A percentile compares a stretch with the other conserved stretches of the same genome.
Evolutionary conservation across 1,140 invertebrate genomes (phyloP).

Genomic region (Chrysoperla carnea): DNA sequence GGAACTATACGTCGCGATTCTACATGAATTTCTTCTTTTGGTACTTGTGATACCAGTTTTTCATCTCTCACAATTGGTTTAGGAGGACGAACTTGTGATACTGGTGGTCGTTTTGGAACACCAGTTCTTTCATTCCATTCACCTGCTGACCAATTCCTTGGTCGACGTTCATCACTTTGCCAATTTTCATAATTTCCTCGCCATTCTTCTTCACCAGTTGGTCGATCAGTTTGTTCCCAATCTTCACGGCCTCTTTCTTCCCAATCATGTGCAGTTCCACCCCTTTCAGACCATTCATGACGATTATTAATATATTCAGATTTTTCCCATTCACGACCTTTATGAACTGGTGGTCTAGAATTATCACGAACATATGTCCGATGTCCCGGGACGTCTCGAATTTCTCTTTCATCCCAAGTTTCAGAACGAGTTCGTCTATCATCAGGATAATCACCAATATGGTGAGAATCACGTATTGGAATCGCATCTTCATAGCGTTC

Average conservation of each 20-base stretch:
- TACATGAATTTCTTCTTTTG: not conserved
- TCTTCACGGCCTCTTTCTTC: conserved; percentile 10
- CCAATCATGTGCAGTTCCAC: conserved; percentile 15
- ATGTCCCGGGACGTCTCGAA: conserved; percentile 4
- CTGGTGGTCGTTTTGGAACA: not conserved
- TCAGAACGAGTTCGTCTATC: conserved; percentile 14
- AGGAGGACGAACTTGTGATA: not conserved
- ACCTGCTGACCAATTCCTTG: conserved; percentile 9
- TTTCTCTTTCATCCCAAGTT: conserved; percentile 14
- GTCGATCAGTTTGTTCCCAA: conserved; percentile 6
- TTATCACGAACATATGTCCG: conserved; percentile 12
- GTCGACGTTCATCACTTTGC: conserved; percentile 13
- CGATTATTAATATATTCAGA: conserved; percentile 10
- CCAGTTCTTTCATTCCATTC: conserved; percentile 12
- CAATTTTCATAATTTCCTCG: conserved; percentile 18
- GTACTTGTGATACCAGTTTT: not conserved
- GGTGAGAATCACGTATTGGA: conserved; percentile 12
- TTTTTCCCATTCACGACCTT: conserved; percentile 13
- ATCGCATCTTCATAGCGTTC: conserved; percentile 14
- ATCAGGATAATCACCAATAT: conserved; percentile 15
- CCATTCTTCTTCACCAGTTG: conserved; percentile 18
- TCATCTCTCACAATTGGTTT: not conserved
- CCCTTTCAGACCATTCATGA: conserved; percentile 16
- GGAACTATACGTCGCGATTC: conserved; percentile 1
- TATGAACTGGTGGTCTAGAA: conserved; percentile 7